Evolutionary conservation across 2,797 vertebrate genomes (phyloP).

Genomic region (Erethizon dorsatum): DNA sequence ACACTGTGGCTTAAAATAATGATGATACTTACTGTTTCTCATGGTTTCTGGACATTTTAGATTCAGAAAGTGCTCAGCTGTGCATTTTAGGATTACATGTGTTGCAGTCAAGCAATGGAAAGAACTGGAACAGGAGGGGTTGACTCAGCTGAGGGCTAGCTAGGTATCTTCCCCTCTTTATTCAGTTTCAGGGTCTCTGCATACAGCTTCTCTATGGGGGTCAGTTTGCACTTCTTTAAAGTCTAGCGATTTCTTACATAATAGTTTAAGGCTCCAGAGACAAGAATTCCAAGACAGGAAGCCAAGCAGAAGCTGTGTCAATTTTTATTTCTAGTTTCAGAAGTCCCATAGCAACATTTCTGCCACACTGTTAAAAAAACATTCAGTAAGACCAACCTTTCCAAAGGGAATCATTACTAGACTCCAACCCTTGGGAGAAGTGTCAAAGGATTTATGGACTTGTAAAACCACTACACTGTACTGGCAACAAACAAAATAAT

Average conservation of each 20-base stretch:
- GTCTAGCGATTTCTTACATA: not conserved
- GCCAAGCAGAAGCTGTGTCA: not conserved
- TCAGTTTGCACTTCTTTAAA: constrained; percentile 20
- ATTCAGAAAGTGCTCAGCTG: constrained; percentile 6
- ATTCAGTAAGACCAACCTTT: not conserved
- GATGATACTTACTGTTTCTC: constrained; percentile 15
- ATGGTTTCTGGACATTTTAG: constrained; percentile 45
- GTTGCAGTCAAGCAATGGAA: not conserved
- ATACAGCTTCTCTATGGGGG: not conserved
- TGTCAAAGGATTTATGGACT: not conserved
- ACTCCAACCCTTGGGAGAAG: not conserved
- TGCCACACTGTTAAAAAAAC: not conserved
- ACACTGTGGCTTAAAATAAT: constrained; percentile 51
- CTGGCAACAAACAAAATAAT: constrained; percentile 31
- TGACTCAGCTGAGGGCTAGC: not conserved
- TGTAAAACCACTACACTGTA: not conserved
- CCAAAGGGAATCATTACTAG: not conserved
- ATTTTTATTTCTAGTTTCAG: not conserved
- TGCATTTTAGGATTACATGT: not conserved
- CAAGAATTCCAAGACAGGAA: not conserved
- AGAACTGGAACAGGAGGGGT: not conserved
- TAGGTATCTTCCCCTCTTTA: not conserved
- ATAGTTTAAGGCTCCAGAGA: constrained; percentile 10
- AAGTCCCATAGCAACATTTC: not conserved
- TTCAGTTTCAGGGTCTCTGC: not conserved